A percentile compares a stretch with the other conserved stretches of the same genome.
Evolutionary conservation across 2,797 vertebrate species (phyloP).

Genomic region (Enteromius anoplus): DNA sequence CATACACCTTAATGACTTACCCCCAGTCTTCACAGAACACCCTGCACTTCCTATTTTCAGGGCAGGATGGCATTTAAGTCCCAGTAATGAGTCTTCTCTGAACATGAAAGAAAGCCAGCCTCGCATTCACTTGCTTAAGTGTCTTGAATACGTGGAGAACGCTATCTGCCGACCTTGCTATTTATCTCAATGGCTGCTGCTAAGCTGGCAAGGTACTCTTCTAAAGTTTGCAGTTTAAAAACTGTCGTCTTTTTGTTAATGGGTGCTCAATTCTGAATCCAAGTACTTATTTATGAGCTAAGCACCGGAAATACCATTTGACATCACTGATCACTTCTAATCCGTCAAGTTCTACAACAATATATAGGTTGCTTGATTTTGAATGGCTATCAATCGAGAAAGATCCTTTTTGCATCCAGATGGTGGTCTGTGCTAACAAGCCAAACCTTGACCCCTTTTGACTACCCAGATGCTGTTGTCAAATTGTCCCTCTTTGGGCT

Average conservation of each 20-base stretch:
- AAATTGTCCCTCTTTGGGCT: not conserved
- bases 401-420: constrained; percentile 4
- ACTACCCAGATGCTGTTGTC: not conserved
- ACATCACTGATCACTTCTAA: not conserved
- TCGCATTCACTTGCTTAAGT: not conserved
- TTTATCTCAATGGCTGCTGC: not conserved
- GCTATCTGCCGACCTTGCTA: not conserved
- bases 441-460: constrained; percentile 7
- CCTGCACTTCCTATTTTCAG: constrained; percentile 28
- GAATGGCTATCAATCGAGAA: not conserved
- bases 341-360: not conserved
- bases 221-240: not conserved
- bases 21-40: constrained; percentile 57
- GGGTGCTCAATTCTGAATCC: not conserved
- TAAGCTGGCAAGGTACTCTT: not conserved
- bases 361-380: not conserved
- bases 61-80: constrained; percentile 37
- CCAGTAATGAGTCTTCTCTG: constrained; percentile 52
- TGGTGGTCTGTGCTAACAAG: constrained; percentile 4
- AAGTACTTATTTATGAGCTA: not conserved
- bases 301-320: not conserved
- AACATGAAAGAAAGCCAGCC: constrained; percentile 38
- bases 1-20: constrained; percentile 65
- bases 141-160: not conserved
- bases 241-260: not conserved